Conservation (phyloP, 2,888 invertebrate species). For the Cryptus viduatorius region DNA sequence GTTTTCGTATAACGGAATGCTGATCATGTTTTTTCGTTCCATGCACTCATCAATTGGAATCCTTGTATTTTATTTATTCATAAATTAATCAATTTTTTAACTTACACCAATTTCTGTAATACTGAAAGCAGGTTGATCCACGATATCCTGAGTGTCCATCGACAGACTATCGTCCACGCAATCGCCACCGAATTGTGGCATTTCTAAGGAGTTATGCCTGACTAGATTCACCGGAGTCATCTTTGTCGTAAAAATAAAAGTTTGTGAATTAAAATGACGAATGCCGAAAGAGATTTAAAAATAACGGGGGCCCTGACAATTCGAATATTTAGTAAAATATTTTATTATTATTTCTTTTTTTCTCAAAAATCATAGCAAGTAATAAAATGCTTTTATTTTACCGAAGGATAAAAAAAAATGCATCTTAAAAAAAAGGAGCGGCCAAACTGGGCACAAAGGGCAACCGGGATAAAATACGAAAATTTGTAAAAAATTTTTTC, state of each 20-base stretch:
- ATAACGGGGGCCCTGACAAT: too few relatives aligned
- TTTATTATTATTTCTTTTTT: too few relatives aligned
- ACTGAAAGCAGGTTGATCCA: constrained; percentile 83
- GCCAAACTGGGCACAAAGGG: too few relatives aligned
- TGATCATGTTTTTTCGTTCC: too few relatives aligned
- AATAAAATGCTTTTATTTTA: too few relatives aligned
- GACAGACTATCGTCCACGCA: constrained; percentile 84
- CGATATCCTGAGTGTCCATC: constrained; percentile 85
- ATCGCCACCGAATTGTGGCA: constrained; percentile 82
- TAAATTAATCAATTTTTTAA: not conserved
- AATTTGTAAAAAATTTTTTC: too few relatives aligned
- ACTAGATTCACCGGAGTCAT: constrained; percentile 90
- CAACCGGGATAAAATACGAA: too few relatives aligned
- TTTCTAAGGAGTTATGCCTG: constrained; percentile 83
- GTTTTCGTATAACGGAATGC: too few relatives aligned
- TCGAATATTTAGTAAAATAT: too few relatives aligned
- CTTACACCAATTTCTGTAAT: constrained; percentile 86
- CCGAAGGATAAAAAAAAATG: too few relatives aligned
- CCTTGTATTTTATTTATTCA: not conserved
- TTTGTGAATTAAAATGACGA: constrained; percentile 9
- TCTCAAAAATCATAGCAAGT: too few relatives aligned
- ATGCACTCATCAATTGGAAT: not conserved
- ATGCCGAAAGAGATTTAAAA: not conserved
- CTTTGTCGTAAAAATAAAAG: constrained; percentile 69
- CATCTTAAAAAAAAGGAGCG: too few relatives aligned